Evolutionary conservation across 2,888 invertebrate genomes (phyloP), one percentile per base, ranked within the genome.

Genomic region (Eustalomyia histrio): DNA sequence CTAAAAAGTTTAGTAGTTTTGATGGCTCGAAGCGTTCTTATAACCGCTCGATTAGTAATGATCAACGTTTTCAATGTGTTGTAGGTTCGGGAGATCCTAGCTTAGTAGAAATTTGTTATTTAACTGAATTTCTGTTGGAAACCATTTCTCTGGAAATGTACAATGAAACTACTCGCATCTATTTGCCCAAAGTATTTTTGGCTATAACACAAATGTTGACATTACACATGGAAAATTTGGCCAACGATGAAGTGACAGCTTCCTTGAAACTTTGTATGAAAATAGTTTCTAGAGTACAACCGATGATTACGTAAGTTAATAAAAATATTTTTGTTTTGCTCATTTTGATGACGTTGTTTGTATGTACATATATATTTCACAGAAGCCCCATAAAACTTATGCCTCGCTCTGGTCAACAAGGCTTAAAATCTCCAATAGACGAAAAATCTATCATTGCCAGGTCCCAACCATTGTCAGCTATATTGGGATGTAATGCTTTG

Each of bases 71-170:
- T 76, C 86, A 87, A 72, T 88, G 90, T 79, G 79, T 85, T 89
- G 94, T 95, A 33, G 94, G 94, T 24, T 92, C 92, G 53, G 94
- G 94, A 1, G 91, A 92, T 85, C 94, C 94, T 0, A 91, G 92
- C 84, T 90, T 94, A n/a, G 88, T 92, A 68, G 95, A 96, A 91
- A 92, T 95, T 58, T 95, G 95, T 86, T 91, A 92, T 58, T 89
- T 96, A 52, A 94, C 95, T 9, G 94, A 94, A 88, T 95, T 95
- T 88, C 91, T 96, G 7, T 89, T 96, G 65, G 95, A 96, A 82
- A 93, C 94, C 39, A 94, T 96, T 67, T 94, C 94, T 0, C 90
- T 94, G 85, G 96, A 96, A 89, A 94, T 95, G 63, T 95, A 95
- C 85, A 92, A 94, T 63, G 95, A 95, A 87, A 95, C 94, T 21